phyloP scores from a whole-genome alignment of 2,797 vertebrate species.

The Schizopygopsis pylzovi region DNA sequence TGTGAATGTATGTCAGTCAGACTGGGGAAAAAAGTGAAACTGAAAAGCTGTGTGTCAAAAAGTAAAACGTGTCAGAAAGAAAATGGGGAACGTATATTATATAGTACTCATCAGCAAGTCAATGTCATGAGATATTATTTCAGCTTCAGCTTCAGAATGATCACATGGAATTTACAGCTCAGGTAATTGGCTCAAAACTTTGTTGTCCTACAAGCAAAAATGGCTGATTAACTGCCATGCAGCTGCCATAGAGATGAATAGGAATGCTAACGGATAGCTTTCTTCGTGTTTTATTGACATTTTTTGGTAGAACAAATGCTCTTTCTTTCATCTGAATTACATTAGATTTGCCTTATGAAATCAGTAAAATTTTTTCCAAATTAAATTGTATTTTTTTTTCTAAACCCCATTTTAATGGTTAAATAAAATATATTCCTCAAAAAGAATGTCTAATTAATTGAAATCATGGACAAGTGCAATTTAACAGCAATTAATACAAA shows the following conservation, averaged over 20 bases:
- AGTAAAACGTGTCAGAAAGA: background rate
- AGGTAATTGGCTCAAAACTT: background rate
- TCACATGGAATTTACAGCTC: background rate
- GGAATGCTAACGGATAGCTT: background rate
- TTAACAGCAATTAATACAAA: too few species aligned
- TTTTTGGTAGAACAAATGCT: background rate
- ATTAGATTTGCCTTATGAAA: background rate
- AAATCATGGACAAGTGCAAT: too few species aligned
- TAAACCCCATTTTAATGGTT: too few species aligned
- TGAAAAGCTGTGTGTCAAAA: background rate
- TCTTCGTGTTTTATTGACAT: background rate
- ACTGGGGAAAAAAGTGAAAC: too few species aligned
- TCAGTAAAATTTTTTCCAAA: background rate
- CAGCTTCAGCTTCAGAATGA: background rate
- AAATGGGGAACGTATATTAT: background rate
- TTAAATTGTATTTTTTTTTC: too few species aligned
- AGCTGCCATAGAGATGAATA: slow-evolving; percentile 2
- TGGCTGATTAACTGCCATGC: background rate
- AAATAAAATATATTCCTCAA: too few species aligned
- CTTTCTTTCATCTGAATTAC: background rate
- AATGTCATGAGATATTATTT: background rate
- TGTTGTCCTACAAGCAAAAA: slow-evolving; percentile 18
- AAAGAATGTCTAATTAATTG: too few species aligned
- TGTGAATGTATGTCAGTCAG: background rate
- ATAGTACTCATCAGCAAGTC: background rate